A percentile compares a stretch with the other conserved stretches of the same genome.
phyloP scores from a whole-genome alignment of 2,797 vertebrate genomes.

The Coreius guichenoti region DNA sequence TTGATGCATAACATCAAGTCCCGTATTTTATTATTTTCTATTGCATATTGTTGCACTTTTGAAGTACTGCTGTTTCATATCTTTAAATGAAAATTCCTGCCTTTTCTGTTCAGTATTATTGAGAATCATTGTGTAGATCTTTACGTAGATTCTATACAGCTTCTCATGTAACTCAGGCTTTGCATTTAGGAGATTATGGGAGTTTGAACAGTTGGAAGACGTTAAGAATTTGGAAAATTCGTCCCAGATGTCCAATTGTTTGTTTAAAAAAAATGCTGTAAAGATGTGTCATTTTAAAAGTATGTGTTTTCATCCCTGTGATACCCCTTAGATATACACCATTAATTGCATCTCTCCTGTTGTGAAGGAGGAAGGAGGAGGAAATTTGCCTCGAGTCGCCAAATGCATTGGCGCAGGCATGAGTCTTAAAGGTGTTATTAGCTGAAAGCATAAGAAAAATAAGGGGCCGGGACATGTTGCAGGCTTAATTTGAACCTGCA shows the following conservation, averaged over 20 bases:
- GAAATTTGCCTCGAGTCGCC: background rate
- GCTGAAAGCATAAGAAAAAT: background rate
- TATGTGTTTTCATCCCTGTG: conserved; percentile 3
- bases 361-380: background rate
- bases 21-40: background rate
- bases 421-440: background rate
- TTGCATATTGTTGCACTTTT: background rate
- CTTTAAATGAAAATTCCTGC: background rate
- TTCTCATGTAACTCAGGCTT: conserved; percentile 9
- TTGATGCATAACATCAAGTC: background rate
- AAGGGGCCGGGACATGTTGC: background rate
- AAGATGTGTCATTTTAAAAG: conserved; percentile 35
- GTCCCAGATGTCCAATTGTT: conserved; percentile 47
- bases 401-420: background rate
- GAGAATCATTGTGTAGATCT: conserved; percentile 40
- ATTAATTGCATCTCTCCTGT: conserved; percentile 12
- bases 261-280: conserved; percentile 51
- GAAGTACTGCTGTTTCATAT: background rate
- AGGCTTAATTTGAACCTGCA: background rate
- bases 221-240: conserved; percentile 50
- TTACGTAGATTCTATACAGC: conserved; percentile 58
- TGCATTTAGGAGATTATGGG: conserved; percentile 54
- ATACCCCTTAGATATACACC: background rate
- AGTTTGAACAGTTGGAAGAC: conserved; percentile 66
- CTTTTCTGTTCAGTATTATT: background rate